Evolutionary conservation across 2,113 vertebrate genomes (phyloP).

Genomic region (Elgaria multicarinata): DNA sequence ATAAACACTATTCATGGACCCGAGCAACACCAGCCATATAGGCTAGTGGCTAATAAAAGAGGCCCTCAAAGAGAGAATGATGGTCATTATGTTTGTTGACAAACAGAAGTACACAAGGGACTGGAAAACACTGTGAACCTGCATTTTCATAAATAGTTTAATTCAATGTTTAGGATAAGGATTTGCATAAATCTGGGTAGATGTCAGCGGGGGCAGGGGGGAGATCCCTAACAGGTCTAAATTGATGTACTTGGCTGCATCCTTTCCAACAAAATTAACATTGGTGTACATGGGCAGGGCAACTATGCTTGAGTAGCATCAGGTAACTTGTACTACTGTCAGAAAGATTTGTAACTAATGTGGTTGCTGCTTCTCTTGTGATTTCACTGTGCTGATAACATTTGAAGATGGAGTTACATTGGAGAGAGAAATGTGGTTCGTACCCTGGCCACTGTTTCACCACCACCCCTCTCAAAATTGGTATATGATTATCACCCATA

Average conservation of each 20-base stretch:
- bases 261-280: fast-evolving
- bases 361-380: neutral
- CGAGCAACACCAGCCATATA: too few relatives aligned
- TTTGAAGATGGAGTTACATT: neutral
- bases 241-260: fast-evolving
- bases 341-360: neutral
- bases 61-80: neutral
- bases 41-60: neutral
- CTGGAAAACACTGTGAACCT: neutral
- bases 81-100: neutral
- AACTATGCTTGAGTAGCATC: neutral
- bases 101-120: neutral
- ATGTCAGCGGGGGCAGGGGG: too few relatives aligned
- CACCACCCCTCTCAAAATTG: too few relatives aligned
- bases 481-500: too few relatives aligned
- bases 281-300: neutral
- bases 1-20: too few relatives aligned
- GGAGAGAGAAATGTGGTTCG: neutral
- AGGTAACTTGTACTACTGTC: too few relatives aligned
- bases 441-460: neutral
- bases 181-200: neutral
- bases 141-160: neutral
- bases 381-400: neutral
- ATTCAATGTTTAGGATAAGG: neutral
- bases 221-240: fast-evolving